Evolutionary conservation across 2,888 invertebrate species (phyloP).

Genomic region (Meghimatium bilineatum): DNA sequence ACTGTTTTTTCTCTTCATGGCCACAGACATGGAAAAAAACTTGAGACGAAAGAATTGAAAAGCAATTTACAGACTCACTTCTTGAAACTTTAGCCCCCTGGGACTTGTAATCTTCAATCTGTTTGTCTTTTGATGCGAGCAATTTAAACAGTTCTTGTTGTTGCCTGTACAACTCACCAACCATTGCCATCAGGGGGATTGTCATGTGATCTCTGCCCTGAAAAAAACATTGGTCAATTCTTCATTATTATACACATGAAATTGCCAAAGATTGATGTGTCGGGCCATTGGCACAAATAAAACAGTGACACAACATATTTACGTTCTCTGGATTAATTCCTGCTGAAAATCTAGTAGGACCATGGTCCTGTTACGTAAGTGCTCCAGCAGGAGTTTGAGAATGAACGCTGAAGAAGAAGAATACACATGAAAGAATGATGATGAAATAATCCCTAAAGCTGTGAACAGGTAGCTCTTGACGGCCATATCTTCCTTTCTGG

Average conservation of each 20-base stretch:
- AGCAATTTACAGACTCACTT: constrained; percentile 24
- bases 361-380: too few relatives aligned
- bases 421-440: too few relatives aligned
- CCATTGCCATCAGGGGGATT: constrained; percentile 70
- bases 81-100: constrained; percentile 41
- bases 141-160: constrained; percentile 65
- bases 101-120: constrained; percentile 59
- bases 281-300: too few relatives aligned
- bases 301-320: too few relatives aligned
- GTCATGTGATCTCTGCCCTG: constrained; percentile 68
- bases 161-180: constrained; percentile 66
- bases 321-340: too few relatives aligned
- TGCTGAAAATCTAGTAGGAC: too few relatives aligned
- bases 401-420: too few relatives aligned
- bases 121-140: constrained; percentile 68
- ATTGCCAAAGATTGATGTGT: background rate
- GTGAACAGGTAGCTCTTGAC: too few relatives aligned
- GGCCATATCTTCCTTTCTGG: too few relatives aligned
- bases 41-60: background rate
- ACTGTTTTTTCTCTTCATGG: too few relatives aligned
- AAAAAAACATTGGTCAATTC: background rate
- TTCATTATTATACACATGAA: background rate
- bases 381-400: too few relatives aligned
- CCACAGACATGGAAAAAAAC: background rate
- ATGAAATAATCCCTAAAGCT: too few relatives aligned